These are phyloP conservation scores for Laothoe populi DNA, from an alignment of 2,888 invertebrate species.

Conservation along the genomic window DNA sequence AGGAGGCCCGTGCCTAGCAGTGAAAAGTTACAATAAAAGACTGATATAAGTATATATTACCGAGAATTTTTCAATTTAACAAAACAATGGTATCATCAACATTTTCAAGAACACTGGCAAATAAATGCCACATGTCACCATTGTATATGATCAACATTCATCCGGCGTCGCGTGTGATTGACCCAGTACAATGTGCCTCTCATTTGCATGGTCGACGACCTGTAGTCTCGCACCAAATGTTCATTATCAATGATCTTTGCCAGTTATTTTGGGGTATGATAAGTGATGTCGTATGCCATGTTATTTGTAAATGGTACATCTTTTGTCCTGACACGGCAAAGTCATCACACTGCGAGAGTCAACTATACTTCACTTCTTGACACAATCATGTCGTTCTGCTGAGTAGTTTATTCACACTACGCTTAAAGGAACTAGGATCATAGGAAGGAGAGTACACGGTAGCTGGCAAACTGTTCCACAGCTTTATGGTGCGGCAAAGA, in stretches of 20 bases:
- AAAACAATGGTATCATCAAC: background rate
- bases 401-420: no score
- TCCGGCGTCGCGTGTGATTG: constrained; percentile 51
- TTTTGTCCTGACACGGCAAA: no score
- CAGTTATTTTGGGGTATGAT: background rate
- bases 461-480: no score
- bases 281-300: background rate
- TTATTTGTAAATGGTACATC: background rate
- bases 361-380: no score
- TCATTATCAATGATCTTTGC: background rate
- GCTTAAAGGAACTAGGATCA: no score
- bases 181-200: constrained; percentile 59
- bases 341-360: no score
- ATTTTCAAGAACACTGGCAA: background rate
- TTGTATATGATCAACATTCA: constrained; percentile 48
- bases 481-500: no score
- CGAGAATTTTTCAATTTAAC: background rate
- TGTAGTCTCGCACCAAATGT: constrained; percentile 1
- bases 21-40: no score
- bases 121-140: background rate
- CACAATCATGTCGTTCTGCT: no score
- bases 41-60: no score
- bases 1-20: no score
- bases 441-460: no score
- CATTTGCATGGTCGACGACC: constrained; percentile 47